Evolutionary conservation across 2,888 invertebrate genomes (phyloP), one percentile per base, ranked within the genome.

Genomic region (Plutella xylostella): DNA sequence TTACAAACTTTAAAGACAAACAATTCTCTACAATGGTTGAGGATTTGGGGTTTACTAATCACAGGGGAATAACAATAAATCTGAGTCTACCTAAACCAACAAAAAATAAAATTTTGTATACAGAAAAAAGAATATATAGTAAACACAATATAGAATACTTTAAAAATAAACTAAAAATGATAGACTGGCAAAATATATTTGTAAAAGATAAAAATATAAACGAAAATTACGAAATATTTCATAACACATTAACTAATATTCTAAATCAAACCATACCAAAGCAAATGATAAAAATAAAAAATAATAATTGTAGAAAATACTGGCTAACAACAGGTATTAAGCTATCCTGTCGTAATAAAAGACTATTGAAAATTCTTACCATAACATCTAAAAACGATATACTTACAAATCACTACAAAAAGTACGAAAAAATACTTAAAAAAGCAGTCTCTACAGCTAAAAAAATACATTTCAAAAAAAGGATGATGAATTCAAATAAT

Each of bases 291-390:
- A 52, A 47, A 40, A 15, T 41, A 42, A 43, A 45, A 35, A 25
- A 28, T 6, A 6, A 7, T 17, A 25, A n/a, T 18, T 33, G 9
- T 11, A 45, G 35, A 41, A 45, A 45, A 31, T 20, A 30, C 11
- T 45, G 45, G 45, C 19, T 45, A 14, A 45, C 47, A 5, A 38
- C 2, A 12, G 52, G 50, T n/a, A 30, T 50, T 9, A 52, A 45
- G 45, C 21, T 9, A 22, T 48, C 52, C 7, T 50, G 52, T 38
- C 40, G 39, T 42, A 46, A 52, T 42, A 52, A 52, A 42, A 34
- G 49, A 14, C 17, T 48, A 19, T 22, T 48, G 40, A 49, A 46
- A 48, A 41, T 48, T 22, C 17, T 48, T n/a, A 28, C 15, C 6
- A 19, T 9, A n/a, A 15, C 46, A 19, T 35, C 41, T 7, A 28